Conservation (phyloP, 2,113 vertebrate genomes). For the Hyperopisus bebe region DNA sequence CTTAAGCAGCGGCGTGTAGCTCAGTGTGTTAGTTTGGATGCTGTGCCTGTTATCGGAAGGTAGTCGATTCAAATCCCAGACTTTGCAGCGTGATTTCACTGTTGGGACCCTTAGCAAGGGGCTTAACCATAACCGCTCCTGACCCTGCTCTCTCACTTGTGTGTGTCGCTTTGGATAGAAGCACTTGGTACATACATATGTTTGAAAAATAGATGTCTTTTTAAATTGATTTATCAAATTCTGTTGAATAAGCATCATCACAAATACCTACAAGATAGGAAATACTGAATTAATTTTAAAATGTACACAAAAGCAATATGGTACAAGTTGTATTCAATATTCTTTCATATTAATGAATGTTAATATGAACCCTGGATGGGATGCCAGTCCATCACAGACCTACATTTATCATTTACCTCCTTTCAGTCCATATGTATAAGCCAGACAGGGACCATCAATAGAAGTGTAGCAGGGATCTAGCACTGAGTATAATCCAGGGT, state of each 20-base stretch:
- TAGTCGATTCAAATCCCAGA: not conserved
- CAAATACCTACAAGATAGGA: not conserved
- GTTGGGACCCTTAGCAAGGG: not conserved
- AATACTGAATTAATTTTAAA: not conserved
- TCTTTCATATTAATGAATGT: too few species aligned
- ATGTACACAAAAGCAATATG: not conserved
- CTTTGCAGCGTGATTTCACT: not conserved
- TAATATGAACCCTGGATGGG: not conserved
- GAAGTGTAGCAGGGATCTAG: not conserved
- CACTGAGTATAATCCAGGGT: not conserved
- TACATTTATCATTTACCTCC: not conserved
- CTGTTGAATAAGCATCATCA: not conserved
- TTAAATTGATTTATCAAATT: not conserved
- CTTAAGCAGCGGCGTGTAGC: not conserved
- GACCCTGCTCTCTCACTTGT: not conserved
- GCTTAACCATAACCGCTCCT: not conserved
- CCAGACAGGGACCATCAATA: not conserved
- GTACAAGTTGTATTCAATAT: not conserved
- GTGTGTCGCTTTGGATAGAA: not conserved
- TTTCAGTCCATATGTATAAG: not conserved
- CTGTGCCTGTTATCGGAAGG: not conserved
- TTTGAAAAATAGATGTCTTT: not conserved
- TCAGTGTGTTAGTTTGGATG: not conserved
- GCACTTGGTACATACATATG: not conserved
- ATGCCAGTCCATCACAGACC: not conserved